A percentile compares a stretch with the other conserved stretches of the same genome.
These are phyloP conservation scores for Erpornis zantholeuca DNA, from an alignment of 2,113 vertebrate genomes.

Conservation along the genomic window DNA sequence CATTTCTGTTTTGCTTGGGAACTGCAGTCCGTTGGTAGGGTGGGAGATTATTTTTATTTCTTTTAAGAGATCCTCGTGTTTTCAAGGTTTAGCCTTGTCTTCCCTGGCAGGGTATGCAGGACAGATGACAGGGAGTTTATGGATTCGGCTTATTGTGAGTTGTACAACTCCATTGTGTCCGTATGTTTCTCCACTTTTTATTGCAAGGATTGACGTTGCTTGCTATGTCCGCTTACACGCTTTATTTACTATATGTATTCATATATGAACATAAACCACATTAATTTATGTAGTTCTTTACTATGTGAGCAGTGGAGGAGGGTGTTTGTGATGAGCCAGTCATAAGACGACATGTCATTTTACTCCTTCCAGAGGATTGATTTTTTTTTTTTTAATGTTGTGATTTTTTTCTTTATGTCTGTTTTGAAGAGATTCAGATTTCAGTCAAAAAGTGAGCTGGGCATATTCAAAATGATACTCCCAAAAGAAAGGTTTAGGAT, in stretches of 20 bases:
- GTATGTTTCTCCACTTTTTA: not conserved
- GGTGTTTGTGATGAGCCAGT: not conserved
- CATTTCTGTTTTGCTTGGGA: not conserved
- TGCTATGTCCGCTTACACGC: not conserved
- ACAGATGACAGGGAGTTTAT: not conserved
- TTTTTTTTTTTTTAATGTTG: not conserved
- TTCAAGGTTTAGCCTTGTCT: not conserved
- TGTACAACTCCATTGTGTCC: accelerated
- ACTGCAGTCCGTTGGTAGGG: not conserved
- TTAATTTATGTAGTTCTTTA: not conserved
- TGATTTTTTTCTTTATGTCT: not conserved
- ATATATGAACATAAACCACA: not conserved
- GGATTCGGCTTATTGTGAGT: not conserved
- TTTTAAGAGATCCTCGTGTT: not conserved
- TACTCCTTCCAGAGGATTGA: not conserved
- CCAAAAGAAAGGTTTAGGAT: not conserved
- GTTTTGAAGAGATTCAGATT: not conserved
- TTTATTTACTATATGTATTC: not conserved
- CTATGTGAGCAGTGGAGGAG: not conserved
- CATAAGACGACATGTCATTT: not conserved
- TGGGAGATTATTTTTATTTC: not conserved
- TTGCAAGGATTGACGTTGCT: not conserved
- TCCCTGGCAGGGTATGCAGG: not conserved
- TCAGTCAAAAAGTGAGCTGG: not conserved
- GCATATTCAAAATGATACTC: not conserved